Evolutionary conservation across 2,797 vertebrate genomes (phyloP).

Genomic region (Podarcis siculus): DNA sequence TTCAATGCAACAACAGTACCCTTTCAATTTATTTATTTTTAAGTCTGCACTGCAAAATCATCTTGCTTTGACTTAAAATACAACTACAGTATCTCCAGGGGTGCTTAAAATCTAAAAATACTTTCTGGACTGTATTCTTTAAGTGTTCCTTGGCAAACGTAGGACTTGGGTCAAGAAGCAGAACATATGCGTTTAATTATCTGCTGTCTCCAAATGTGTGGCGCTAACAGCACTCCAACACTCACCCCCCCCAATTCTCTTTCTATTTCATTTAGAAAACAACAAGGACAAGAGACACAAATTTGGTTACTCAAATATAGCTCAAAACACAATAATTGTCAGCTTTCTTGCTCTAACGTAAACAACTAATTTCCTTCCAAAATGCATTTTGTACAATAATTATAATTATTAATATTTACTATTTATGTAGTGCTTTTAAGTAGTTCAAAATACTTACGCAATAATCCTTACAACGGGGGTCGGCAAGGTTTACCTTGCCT

Average conservation of each 20-base stretch:
- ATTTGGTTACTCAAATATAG: background rate
- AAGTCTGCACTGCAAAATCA: background rate
- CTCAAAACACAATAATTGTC: background rate
- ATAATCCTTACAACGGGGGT: background rate
- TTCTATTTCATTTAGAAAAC: background rate
- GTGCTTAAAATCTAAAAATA: background rate
- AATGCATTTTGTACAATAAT: background rate
- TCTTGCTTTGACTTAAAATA: slow-evolving; percentile 7
- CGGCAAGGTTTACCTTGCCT: no score
- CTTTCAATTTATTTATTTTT: background rate
- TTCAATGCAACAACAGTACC: background rate
- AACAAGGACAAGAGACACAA: no score
- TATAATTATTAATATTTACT: background rate
- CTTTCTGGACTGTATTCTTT: background rate
- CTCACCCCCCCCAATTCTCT: background rate
- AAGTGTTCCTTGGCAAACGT: background rate
- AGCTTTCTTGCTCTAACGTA: background rate
- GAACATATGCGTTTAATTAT: background rate
- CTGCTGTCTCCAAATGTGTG: background rate
- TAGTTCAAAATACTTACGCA: background rate
- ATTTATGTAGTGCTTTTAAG: background rate
- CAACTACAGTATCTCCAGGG: background rate
- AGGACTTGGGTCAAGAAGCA: background rate
- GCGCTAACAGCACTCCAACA: background rate
- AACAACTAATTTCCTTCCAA: background rate